Conservation (phyloP, 2,888 invertebrate species). For the Girardia tigrina region DNA sequence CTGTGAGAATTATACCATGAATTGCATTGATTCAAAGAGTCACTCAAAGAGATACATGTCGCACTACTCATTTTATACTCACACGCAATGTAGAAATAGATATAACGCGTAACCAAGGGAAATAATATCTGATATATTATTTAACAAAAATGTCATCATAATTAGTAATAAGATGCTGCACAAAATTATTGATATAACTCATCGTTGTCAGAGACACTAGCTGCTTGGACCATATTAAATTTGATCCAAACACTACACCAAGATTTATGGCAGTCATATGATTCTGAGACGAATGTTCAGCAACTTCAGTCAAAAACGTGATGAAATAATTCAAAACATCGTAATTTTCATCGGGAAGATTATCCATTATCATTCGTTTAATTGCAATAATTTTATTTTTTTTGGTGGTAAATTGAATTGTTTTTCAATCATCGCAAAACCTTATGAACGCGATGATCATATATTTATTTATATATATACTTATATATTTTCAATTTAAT, state of each 20-base stretch:
- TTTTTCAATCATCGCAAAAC: no score
- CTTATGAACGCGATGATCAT: no score
- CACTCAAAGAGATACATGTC: no score
- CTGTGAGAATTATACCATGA: no score
- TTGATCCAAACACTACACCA: conserved; percentile 93
- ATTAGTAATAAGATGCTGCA: conserved; percentile 72
- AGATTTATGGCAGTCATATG: conserved; percentile 90
- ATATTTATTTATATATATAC: no score
- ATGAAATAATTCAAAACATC: conserved; percentile 72
- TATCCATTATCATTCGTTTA: conserved; percentile 72
- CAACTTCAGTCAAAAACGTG: conserved; percentile 81
- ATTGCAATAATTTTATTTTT: conserved; percentile 68
- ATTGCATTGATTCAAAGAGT: no score
- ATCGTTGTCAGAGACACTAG: conserved; percentile 73
- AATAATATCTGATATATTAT: conserved; percentile 31
- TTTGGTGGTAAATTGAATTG: conserved; percentile 66
- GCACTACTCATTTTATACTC: no score
- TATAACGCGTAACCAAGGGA: no score
- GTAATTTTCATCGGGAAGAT: conserved; percentile 81
- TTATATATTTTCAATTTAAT: no score
- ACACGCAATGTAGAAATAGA: no score
- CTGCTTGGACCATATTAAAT: conserved; percentile 74
- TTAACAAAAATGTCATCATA: conserved; percentile 53
- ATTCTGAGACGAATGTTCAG: conserved; percentile 77
- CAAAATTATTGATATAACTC: conserved; percentile 78